Conservation (phyloP, 2,888 invertebrate genomes). For the Pogonocherus hispidulus region DNA sequence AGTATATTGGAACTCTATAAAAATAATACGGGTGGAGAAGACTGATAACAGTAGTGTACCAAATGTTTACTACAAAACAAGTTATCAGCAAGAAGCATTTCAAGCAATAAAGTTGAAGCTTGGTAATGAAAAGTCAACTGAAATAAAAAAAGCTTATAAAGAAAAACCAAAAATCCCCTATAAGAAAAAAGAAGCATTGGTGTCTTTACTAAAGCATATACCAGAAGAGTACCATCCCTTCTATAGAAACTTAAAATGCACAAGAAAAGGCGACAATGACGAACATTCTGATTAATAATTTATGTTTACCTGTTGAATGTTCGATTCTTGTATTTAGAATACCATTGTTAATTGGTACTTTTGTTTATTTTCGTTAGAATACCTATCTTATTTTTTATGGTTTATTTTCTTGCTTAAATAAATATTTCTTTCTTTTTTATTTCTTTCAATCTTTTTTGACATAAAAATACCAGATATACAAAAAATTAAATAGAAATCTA, state of each 20-base stretch:
- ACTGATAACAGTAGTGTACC: not conserved
- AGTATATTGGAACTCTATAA: conserved; percentile 4
- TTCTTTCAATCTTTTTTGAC: not conserved
- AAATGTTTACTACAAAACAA: not conserved
- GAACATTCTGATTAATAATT: conserved; percentile 6
- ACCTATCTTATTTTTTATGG: not conserved
- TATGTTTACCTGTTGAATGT: conserved; percentile 3
- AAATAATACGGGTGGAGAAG: conserved; percentile 5
- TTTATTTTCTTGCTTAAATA: conserved; percentile 1
- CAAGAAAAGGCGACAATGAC: not conserved
- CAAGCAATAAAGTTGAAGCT: not conserved
- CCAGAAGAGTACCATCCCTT: not conserved
- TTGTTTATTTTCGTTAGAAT: not conserved
- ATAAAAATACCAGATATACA: conserved; percentile 4
- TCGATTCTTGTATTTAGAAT: conserved; percentile 5
- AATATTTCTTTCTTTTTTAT: not conserved
- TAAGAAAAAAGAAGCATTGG: not conserved
- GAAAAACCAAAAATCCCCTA: conserved; percentile 2
- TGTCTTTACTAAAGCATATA: not conserved
- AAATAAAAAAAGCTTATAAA: not conserved
- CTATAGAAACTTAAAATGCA: not conserved
- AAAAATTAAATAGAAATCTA: conserved; percentile 5
- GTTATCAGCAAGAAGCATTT: conserved; percentile 7
- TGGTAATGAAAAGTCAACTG: not conserved
- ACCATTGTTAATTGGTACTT: not conserved